Base-by-base conservation (phyloP, 2,797 vertebrate genomes). In the Simalia tracyae region DNA sequence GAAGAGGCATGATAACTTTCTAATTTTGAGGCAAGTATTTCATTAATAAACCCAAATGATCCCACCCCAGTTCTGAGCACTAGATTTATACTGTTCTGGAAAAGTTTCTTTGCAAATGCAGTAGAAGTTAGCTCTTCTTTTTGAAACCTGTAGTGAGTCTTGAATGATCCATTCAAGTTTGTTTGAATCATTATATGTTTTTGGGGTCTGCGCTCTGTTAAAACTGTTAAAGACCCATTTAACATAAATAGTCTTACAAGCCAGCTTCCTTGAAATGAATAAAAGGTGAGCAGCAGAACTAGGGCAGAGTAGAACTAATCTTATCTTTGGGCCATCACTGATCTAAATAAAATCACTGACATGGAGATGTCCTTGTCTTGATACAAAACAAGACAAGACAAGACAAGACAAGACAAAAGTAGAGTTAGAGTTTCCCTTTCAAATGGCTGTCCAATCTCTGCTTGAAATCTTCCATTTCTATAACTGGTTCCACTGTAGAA, bases 31-130 rank as follows among this genome's bases (percentile, higher is more conserved):
- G 88, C 96, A 91, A 96, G 64, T 94, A 84, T 63, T 95, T 92
- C 59, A 91, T 95, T 97, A 96, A 96, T 95, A 98, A 97, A 86
- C 91, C 93, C 96, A 96, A 87, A 93, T 95, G 97, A 94, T 60
- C 86, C 94, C 92, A 96, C 72, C 91, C 95, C 93, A 93, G 46
- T 97, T 97, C 94, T 96, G 92, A 81, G 72, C 46, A 84, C 60
- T 46, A 87, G 66, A 91, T 19, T 91, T 59, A 12, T 57, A 60
- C 86, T 92, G 26, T 17, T 92, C 57, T 91, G 68, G 76, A 93
- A 94, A 95, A 90, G 87, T 93, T 93, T 84, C 17, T 84, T 94
- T 94, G 93, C 89, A 56, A 19, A 31, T 86, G 64, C 26, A 89
- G 1, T 14, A 88, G 92, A 4, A 90, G 31, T 50, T 94, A 86